Evolutionary conservation across 2,797 vertebrate species (phyloP), one percentile per base, ranked within the genome.

Genomic region (Fundulus diaphanus): DNA sequence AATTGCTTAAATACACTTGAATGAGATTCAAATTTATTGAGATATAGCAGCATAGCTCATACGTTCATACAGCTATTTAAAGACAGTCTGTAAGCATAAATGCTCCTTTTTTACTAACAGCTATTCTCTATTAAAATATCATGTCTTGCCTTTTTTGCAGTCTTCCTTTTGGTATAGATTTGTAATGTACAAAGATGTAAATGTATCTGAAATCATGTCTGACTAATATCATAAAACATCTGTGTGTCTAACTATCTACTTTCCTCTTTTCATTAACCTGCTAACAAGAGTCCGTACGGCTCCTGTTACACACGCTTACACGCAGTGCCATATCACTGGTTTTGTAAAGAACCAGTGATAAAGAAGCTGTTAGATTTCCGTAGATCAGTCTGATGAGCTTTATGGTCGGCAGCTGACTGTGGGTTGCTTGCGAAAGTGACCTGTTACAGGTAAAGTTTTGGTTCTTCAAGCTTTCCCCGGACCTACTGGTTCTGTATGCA

Each of bases 271-370:
- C 72, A 89, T 89, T 79, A 88, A 87, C 57, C 81, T 72, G 70
- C 35, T 90, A 87, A 89, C 79, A 63, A 83, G 82, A 54, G 65
- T 81, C 84, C 87, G 61, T 69, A 56, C 75, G 86, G 80, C 37
- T 74, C 57, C 70, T 69, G 82, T 89, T 88, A 86, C 37, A 67
- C 61, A 68, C 54, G 13, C 29, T 16, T 51, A 71, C 51, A 76
- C 31, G 29, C 27, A 69, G 44, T 24, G 8, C 12, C 33, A 24
- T 63, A 8, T 63, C 9, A 9, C 20, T 37, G 59, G 59, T 63
- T 37, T 37, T 63, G 33, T n/a, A n/a, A n/a, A n/a, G n/a, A n/a
- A n/a, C n/a, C n/a, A n/a, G n/a, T n/a, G n/a, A n/a, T n/a, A n/a
- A 37, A 22, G 7, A 4, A 24, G 20, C 8, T 48, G n/a, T 49